Conservation (phyloP, 2,888 invertebrate genomes). For the Oscheius sp. region DNA sequence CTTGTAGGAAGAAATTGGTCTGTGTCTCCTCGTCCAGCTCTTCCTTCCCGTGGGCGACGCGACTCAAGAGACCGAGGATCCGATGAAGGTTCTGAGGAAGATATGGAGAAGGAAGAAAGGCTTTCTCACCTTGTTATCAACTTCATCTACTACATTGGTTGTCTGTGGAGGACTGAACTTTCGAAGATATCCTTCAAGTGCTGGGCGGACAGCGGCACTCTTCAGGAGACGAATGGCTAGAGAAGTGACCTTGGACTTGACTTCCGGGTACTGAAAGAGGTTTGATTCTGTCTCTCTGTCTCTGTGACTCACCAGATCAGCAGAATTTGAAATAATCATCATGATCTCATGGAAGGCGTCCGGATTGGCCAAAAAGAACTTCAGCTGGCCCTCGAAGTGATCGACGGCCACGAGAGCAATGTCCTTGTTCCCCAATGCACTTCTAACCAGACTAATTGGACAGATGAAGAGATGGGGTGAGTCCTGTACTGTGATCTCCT, state of each 20-base stretch:
- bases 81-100: too few species aligned
- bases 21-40: conserved; percentile 8
- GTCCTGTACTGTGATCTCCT: conserved; percentile 17
- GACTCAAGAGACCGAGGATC: too few species aligned
- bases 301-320: conserved; percentile 6
- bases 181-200: conserved; percentile 9
- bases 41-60: neutral
- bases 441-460: conserved; percentile 13
- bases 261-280: conserved; percentile 9
- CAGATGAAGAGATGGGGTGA: conserved; percentile 22
- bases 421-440: conserved; percentile 1
- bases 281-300: neutral
- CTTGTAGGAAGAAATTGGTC: neutral
- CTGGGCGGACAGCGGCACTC: conserved; percentile 17
- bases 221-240: conserved; percentile 19
- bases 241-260: neutral
- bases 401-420: conserved; percentile 6
- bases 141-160: too few species aligned
- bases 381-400: conserved; percentile 41
- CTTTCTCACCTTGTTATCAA: too few species aligned
- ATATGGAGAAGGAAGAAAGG: too few species aligned
- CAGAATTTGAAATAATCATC: conserved; percentile 18
- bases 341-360: conserved; percentile 42
- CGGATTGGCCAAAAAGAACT: conserved; percentile 48
- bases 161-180: conserved; percentile 1